Conservation (phyloP, 2,888 invertebrate species). For the Cryptosula pallasiana region DNA sequence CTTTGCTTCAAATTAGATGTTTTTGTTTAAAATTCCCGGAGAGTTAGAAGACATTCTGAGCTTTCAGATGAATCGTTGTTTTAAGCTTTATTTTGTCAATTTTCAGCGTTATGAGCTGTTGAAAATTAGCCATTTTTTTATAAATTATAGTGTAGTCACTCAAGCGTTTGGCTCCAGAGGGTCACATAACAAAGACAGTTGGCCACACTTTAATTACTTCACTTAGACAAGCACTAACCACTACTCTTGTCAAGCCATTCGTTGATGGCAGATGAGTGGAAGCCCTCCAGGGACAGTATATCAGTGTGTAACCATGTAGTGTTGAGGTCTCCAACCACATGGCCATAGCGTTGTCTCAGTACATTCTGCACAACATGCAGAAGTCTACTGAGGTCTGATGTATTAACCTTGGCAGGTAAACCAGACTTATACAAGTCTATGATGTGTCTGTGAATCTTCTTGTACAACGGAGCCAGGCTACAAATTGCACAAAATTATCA, state of each 20-base stretch:
- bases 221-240: background rate
- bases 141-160: too few species aligned
- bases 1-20: too few species aligned
- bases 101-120: too few species aligned
- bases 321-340: background rate
- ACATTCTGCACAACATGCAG: background rate
- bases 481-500: too few species aligned
- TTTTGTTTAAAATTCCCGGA: too few species aligned
- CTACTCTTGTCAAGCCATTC: background rate
- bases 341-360: background rate
- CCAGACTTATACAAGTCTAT: background rate
- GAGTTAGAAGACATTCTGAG: too few species aligned
- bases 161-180: too few species aligned
- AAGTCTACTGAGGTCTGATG: background rate
- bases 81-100: too few species aligned
- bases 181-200: too few species aligned
- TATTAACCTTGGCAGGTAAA: background rate
- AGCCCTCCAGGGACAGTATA: slow-evolving; percentile 8
- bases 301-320: slow-evolving; percentile 5
- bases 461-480: slow-evolving; percentile 11
- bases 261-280: background rate
- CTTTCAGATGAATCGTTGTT: too few species aligned
- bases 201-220: too few species aligned
- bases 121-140: too few species aligned
- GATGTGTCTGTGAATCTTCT: background rate